These are phyloP conservation scores for Stichopus horrens DNA, from an alignment of 53 echinoderm and acorn worm genomes.

Conservation along the genomic window DNA sequence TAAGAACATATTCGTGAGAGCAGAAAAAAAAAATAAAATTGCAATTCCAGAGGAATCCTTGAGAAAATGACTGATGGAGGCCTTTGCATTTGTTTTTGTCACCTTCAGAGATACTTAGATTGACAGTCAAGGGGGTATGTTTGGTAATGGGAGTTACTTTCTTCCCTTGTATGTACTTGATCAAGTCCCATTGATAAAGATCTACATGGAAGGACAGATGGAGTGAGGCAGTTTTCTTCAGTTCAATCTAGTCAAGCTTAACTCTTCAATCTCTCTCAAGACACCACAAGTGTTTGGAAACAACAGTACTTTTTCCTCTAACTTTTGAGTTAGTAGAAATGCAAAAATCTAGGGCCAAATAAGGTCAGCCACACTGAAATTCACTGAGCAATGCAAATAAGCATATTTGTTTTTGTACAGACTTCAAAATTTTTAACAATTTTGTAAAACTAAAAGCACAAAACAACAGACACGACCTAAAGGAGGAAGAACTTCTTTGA, in stretches of 20 bases:
- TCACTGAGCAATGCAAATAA: too few species aligned
- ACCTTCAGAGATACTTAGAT: not conserved
- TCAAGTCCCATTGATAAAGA: not conserved
- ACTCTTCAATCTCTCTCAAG: not conserved
- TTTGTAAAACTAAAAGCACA: too few species aligned
- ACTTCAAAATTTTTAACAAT: too few species aligned
- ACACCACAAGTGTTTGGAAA: not conserved
- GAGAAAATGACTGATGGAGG: not conserved
- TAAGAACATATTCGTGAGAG: not conserved
- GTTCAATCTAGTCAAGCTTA: not conserved
- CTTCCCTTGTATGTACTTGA: not conserved
- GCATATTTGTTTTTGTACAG: too few species aligned
- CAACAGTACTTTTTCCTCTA: too few species aligned
- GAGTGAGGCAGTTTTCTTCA: not conserved
- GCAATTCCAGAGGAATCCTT: not conserved
- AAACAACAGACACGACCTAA: too few species aligned
- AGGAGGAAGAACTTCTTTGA: too few species aligned
- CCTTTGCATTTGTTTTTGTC: not conserved
- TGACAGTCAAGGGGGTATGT: not conserved
- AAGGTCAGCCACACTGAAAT: too few species aligned
- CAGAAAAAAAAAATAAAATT: not conserved
- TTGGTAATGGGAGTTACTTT: not conserved
- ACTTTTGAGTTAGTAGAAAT: too few species aligned
- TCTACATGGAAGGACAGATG: not conserved
- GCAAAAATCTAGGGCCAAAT: too few species aligned